These are phyloP conservation scores for Tanytarsus gracilentus DNA, from an alignment of 2,888 invertebrate species.

Conservation along the genomic window DNA sequence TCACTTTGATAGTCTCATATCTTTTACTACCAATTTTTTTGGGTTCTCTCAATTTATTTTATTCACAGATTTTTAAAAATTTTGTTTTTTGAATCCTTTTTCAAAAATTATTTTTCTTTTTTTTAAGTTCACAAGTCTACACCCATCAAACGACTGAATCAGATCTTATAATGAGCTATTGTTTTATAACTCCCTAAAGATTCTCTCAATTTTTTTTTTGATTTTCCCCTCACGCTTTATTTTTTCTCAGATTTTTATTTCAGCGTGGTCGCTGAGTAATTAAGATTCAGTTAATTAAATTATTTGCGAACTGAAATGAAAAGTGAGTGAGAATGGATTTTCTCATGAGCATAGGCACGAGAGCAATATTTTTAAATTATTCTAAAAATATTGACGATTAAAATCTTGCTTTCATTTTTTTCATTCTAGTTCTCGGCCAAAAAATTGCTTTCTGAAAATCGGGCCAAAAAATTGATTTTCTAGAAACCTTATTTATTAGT, in stretches of 20 bases:
- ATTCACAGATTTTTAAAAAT: background rate
- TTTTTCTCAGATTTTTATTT: conserved; percentile 3
- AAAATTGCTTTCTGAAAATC: too few species aligned
- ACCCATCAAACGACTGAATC: conserved; percentile 18
- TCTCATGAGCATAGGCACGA: background rate
- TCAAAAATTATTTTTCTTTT: background rate
- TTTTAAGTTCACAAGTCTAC: background rate
- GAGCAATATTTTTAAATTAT: background rate
- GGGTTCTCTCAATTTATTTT: too few species aligned
- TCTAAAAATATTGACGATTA: too few species aligned
- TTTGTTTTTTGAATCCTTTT: background rate
- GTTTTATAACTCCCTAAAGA: conserved; percentile 21
- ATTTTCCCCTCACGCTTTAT: conserved; percentile 19
- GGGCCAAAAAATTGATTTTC: too few species aligned
- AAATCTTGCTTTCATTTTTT: too few species aligned
- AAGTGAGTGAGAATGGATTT: too few species aligned
- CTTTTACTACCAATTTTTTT: too few species aligned
- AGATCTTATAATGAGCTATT: conserved; percentile 25
- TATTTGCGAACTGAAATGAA: too few species aligned
- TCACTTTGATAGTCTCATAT: too few species aligned
- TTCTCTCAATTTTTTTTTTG: conserved; percentile 16
- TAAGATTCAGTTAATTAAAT: conserved; percentile 19
- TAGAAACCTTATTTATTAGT: too few species aligned
- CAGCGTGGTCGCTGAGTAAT: background rate
- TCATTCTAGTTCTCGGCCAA: too few species aligned